Evolutionary conservation across 2,797 vertebrate species (phyloP).

Genomic region (Sparidentex hasta): DNA sequence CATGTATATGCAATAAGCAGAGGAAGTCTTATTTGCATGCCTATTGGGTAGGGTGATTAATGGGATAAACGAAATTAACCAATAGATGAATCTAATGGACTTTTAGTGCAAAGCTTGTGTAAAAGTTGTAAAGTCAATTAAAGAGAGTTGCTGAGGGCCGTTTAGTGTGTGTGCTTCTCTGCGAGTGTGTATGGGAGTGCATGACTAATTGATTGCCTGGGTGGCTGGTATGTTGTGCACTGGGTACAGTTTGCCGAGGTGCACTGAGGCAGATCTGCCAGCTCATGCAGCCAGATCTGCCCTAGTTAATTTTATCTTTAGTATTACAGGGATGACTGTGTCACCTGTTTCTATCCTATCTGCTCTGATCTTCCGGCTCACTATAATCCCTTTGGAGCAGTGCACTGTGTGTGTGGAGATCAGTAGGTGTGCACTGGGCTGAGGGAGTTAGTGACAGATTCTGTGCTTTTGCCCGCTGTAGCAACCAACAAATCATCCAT

Average conservation of each 20-base stretch:
- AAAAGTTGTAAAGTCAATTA: conserved; percentile 74
- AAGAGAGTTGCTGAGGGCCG: conserved; percentile 36
- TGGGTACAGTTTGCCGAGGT: conserved; percentile 34
- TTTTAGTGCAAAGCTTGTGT: conserved; percentile 65
- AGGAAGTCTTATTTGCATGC: conserved; percentile 60
- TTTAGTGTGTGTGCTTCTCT: conserved; percentile 30
- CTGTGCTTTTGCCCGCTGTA: neutral
- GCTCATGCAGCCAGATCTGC: conserved; percentile 20
- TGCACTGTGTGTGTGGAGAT: neutral
- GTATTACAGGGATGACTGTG: conserved; percentile 38
- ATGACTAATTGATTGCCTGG: conserved; percentile 42
- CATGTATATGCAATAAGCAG: conserved; percentile 33
- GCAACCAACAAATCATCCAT: neutral
- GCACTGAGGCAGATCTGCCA: conserved; percentile 36
- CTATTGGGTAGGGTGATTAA: conserved; percentile 61
- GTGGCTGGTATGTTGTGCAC: conserved; percentile 27
- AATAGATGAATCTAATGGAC: conserved; percentile 59
- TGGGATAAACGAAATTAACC: conserved; percentile 61
- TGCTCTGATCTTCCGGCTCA: conserved; percentile 38
- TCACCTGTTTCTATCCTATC: conserved; percentile 33
- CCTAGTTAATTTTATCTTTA: conserved; percentile 42
- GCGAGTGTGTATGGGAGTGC: conserved; percentile 5
- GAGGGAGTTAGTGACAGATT: neutral
- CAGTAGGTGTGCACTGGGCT: conserved; percentile 7
- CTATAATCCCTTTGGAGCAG: conserved; percentile 22